Evolutionary conservation across 1,140 invertebrate species (phyloP), one percentile per base, ranked within the genome.

Genomic region (Bombus ignitus): DNA sequence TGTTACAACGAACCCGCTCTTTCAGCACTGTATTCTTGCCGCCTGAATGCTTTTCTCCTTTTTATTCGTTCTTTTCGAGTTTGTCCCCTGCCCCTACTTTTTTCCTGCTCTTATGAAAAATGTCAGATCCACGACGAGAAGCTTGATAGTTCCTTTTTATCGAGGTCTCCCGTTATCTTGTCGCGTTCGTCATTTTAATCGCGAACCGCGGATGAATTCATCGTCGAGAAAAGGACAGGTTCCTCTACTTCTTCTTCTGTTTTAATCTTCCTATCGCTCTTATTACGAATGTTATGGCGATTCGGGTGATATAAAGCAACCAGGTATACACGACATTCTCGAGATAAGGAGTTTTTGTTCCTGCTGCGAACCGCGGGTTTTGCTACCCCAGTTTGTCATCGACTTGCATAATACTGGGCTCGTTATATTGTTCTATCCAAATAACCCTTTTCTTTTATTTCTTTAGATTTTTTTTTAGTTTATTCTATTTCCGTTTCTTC

Each of bases 121-220:
- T 37, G 57, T 37, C 59, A n/a, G 32, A 35, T 39, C 10, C 53
- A 18, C 70, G 37, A 15, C 79, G 80, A 42, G 37, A 32, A n/a
- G n/a, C 32, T 57, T 66, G 15, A 0, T 12, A 9, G 59, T 42
- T 37, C 32, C 28, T 57, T 83, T 82, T 37, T 39, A 59, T 37
- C 74, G 37, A 22, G 15, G 47, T 18, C 22, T 32, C 6, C n/a
- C 4, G 13, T 32, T 66, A 76, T 57, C 74, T 44, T 44, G 47
- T 71, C 35, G 82, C 62, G 62, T 57, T 68, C 32, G 53, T 82
- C 71, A 32, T 47, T 66, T 83, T 39, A 53, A 82, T 47, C 81
- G 42, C 42, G 32, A 53, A 82, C n/a, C 72, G 42, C 32, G 44
- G 6, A 81, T 35, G 32, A 42, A 71, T 70, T 71, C 71, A 72